Evolutionary conservation across 2,888 invertebrate genomes (phyloP).

Genomic region (Homarus gammarus): DNA sequence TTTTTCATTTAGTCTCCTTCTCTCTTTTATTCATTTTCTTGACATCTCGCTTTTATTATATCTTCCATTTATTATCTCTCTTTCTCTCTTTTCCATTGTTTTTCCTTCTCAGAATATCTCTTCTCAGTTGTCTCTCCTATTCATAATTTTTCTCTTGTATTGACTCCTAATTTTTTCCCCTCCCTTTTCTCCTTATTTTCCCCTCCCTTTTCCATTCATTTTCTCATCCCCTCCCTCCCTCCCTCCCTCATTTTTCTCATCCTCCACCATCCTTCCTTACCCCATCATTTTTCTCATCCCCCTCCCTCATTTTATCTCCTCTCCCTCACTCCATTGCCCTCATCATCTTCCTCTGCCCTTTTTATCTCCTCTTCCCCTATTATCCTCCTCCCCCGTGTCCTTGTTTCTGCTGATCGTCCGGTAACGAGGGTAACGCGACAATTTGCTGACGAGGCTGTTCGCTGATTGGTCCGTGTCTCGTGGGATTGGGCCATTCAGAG

Average conservation of each 20-base stretch:
- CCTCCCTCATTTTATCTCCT: background rate
- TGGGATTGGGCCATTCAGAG: slow-evolving; percentile 8
- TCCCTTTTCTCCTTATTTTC: background rate
- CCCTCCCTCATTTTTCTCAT: background rate
- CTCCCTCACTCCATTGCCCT: background rate
- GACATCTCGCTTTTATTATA: too few species aligned
- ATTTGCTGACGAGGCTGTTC: slow-evolving; percentile 8
- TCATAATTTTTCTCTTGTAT: background rate
- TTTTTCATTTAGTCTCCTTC: background rate
- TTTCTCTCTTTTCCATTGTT: slow-evolving; percentile 22
- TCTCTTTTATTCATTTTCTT: slow-evolving; percentile 16
- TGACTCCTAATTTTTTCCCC: background rate
- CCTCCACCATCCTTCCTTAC: background rate
- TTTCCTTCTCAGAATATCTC: slow-evolving; percentile 12
- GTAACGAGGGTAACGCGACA: slow-evolving; percentile 18
- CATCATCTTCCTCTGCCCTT: background rate
- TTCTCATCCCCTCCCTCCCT: background rate
- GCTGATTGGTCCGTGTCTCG: slow-evolving; percentile 15
- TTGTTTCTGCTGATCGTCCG: background rate
- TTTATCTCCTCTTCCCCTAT: background rate
- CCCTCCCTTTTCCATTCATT: background rate
- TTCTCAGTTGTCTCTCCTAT: slow-evolving; percentile 16
- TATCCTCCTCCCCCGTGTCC: background rate
- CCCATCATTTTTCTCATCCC: too few species aligned
- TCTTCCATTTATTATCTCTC: too few species aligned